Conservation (phyloP, 2,888 invertebrate species). For the Thysanoteuthis rhombus region DNA sequence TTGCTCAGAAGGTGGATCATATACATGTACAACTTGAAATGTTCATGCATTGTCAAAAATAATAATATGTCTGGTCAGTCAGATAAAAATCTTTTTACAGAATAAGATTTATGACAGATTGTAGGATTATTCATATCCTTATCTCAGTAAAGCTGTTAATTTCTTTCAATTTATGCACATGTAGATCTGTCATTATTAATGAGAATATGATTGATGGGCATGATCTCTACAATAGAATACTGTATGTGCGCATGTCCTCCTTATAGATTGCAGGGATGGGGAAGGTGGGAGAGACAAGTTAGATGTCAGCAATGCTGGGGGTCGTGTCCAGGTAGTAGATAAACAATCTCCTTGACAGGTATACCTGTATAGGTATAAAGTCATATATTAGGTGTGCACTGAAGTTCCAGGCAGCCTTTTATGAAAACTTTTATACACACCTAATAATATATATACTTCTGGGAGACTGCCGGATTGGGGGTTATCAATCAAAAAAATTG, state of each 20-base stretch:
- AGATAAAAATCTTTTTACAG: background rate
- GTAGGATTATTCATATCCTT: background rate
- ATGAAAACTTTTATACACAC: no score
- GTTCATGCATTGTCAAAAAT: background rate
- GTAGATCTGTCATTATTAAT: background rate
- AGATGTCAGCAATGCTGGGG: background rate
- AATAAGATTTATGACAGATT: background rate
- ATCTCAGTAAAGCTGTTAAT: background rate
- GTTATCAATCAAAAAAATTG: no score
- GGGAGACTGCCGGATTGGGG: no score
- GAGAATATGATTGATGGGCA: background rate
- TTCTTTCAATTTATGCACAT: background rate
- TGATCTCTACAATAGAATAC: background rate
- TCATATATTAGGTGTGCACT: no score
- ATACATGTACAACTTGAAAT: background rate
- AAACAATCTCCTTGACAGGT: conserved; percentile 12
- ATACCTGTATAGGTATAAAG: background rate
- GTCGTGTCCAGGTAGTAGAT: background rate
- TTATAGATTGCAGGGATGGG: background rate
- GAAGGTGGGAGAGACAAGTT: background rate
- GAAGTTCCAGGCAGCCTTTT: no score
- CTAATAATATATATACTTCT: no score
- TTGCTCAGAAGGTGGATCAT: background rate
- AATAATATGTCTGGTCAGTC: background rate
- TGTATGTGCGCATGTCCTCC: background rate